Conservation (phyloP, 2,113 vertebrate genomes). For the Rhinopithecus roxellana region DNA sequence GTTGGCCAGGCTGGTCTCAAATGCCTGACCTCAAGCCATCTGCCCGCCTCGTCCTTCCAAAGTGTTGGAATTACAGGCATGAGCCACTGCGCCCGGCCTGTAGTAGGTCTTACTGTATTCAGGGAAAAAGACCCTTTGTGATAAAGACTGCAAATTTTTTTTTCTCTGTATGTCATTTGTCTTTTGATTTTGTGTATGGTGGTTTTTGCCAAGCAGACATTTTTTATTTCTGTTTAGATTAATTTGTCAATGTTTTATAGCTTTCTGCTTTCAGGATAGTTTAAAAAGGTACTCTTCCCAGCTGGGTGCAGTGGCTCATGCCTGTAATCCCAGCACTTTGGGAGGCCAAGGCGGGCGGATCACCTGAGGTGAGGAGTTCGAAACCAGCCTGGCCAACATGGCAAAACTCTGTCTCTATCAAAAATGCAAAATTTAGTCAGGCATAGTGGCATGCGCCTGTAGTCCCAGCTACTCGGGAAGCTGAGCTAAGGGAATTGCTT, state of each 20-base stretch:
- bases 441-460: too few relatives aligned
- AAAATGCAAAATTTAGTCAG: too few relatives aligned
- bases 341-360: too few relatives aligned
- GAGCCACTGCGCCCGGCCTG: not conserved
- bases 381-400: too few relatives aligned
- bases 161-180: not conserved
- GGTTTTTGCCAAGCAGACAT: not conserved
- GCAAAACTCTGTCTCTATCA: too few relatives aligned
- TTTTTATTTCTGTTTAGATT: not conserved
- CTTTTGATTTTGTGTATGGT: not conserved
- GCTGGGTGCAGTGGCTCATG: too few relatives aligned
- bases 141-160: not conserved
- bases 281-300: not conserved
- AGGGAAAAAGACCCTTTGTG: not conserved
- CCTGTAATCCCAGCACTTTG: too few relatives aligned
- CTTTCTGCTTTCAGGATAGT: not conserved
- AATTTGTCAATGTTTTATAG: not conserved
- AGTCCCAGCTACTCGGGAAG: too few relatives aligned
- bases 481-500: too few relatives aligned
- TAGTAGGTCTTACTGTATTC: not conserved
- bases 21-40: not conserved
- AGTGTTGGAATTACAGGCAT: not conserved
- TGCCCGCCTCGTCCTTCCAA: not conserved
- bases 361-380: too few relatives aligned
- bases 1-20: not conserved